Conservation (phyloP, 2,888 invertebrate genomes). For the Catocala fraxini region DNA sequence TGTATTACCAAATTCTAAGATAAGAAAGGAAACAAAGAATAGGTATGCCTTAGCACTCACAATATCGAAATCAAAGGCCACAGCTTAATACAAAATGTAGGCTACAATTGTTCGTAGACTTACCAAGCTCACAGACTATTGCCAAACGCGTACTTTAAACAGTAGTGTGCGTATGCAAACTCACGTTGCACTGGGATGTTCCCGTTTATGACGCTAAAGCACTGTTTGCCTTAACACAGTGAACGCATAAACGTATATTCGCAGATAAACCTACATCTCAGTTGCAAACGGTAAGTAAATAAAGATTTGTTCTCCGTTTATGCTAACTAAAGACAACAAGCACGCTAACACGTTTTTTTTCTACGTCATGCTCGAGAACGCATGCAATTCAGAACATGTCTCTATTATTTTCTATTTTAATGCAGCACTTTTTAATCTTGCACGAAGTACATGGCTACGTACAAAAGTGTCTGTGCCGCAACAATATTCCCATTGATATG, state of each 20-base stretch:
- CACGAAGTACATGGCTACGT: too few species aligned
- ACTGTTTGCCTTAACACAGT: constrained; percentile 15
- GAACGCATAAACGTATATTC: constrained; percentile 17
- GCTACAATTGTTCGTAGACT: not conserved
- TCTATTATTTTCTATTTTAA: too few species aligned
- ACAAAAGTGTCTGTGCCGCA: too few species aligned
- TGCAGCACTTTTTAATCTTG: too few species aligned
- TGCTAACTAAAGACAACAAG: not conserved
- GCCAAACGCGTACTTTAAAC: constrained; percentile 12
- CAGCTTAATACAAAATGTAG: too few species aligned
- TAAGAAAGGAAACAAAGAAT: too few species aligned
- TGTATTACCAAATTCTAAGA: too few species aligned
- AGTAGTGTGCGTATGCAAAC: constrained; percentile 12
- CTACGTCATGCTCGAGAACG: not conserved
- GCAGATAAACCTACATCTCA: constrained; percentile 14
- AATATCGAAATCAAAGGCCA: too few species aligned
- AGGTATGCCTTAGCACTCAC: too few species aligned
- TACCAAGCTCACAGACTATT: not conserved
- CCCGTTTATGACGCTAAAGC: constrained; percentile 15
- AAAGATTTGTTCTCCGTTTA: constrained; percentile 8
- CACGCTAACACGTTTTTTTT: not conserved
- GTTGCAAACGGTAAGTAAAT: constrained; percentile 8
- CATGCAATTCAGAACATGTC: too few species aligned
- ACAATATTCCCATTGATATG: too few species aligned
- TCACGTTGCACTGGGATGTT: constrained; percentile 10